These are phyloP conservation scores for Lepidotrigona ventralis DNA, from an alignment of 1,140 invertebrate genomes.

Conservation along the genomic window DNA sequence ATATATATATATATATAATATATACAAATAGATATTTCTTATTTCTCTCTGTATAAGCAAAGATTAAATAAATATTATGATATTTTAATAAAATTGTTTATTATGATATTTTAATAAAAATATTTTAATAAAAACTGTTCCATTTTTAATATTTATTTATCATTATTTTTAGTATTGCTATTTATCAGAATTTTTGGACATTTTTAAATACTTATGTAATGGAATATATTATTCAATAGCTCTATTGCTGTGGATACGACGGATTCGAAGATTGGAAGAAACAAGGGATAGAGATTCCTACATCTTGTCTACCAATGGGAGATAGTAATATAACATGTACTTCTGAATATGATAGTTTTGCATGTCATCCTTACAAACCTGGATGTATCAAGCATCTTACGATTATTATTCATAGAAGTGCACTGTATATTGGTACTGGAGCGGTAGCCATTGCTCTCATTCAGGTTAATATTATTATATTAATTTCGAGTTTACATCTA, in stretches of 20 bases:
- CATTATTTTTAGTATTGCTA: not conserved
- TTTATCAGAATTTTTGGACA: not conserved
- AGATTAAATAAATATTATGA: not conserved
- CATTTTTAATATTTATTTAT: not conserved
- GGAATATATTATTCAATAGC: constrained; percentile 75
- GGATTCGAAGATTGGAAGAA: constrained; percentile 83
- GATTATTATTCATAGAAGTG: constrained; percentile 86
- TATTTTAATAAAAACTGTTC: no score
- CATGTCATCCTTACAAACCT: constrained; percentile 76
- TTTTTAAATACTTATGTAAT: not conserved
- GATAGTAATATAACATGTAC: constrained; percentile 34
- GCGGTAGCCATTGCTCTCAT: constrained; percentile 90
- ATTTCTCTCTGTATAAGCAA: not conserved
- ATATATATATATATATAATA: no score
- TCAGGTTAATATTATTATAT: constrained; percentile 80
- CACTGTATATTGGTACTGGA: constrained; percentile 88
- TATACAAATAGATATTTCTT: not conserved
- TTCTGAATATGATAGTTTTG: no score
- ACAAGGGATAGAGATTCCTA: constrained; percentile 72
- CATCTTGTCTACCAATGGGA: constrained; percentile 80
- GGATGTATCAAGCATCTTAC: constrained; percentile 86
- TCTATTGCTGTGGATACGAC: constrained; percentile 88
- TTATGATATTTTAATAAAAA: not conserved
- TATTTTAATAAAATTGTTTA: not conserved
- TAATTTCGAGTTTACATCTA: not conserved